These are phyloP conservation scores for Sebastes hubbsi DNA, from an alignment of 2,797 vertebrate species.

Conservation along the genomic window DNA sequence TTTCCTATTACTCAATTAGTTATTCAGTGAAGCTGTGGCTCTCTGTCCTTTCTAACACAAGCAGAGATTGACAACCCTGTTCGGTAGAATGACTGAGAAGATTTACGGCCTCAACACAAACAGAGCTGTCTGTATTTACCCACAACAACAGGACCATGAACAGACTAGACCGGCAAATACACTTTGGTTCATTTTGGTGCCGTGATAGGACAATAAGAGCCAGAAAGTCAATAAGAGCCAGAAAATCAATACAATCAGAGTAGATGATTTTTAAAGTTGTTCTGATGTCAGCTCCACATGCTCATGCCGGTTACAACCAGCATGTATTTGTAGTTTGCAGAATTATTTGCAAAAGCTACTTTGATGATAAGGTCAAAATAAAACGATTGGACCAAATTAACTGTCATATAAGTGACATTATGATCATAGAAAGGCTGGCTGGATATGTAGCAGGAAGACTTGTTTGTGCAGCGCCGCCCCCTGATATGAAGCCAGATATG, in stretches of 20 bases:
- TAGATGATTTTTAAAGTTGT: conserved; percentile 10
- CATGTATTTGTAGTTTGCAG: background rate
- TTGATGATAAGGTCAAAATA: background rate
- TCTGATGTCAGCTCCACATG: background rate
- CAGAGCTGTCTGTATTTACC: conserved; percentile 39
- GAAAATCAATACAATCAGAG: conserved; percentile 15
- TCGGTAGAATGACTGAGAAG: no score
- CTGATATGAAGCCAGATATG: conserved; percentile 26
- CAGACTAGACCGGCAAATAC: background rate
- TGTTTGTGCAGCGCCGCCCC: conserved; percentile 1
- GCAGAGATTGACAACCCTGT: no score
- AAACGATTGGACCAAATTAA: background rate
- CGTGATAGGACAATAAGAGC: background rate
- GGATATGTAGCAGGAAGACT: background rate
- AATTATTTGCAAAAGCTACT: background rate
- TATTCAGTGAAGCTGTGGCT: conserved; percentile 35
- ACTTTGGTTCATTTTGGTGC: conserved; percentile 4
- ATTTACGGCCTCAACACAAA: conserved; percentile 44
- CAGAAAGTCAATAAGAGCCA: conserved; percentile 5
- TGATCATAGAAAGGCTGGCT: background rate
- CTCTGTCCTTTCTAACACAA: background rate
- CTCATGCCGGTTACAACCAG: background rate
- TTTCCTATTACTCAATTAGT: conserved; percentile 52
- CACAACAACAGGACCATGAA: background rate
- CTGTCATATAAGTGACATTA: background rate